Evolutionary conservation across 2,888 invertebrate species (phyloP).

Genomic region (Epinotia bilunana): DNA sequence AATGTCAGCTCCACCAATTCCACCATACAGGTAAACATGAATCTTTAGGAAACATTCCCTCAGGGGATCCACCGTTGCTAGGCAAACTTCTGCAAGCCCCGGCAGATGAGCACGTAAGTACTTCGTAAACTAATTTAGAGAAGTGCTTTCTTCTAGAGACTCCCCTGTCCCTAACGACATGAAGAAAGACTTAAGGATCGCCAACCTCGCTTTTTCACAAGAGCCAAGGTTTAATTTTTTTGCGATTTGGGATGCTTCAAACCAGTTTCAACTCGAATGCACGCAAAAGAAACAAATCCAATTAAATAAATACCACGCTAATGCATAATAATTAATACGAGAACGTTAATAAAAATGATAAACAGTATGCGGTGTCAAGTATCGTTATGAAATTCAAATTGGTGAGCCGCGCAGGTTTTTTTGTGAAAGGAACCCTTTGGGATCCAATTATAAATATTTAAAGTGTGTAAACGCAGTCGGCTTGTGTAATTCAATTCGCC

Average conservation of each 20-base stretch:
- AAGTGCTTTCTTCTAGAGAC: slow-evolving; percentile 34
- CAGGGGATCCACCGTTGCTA: not conserved
- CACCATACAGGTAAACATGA: not conserved
- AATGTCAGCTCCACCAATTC: not conserved
- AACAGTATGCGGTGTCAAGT: slow-evolving; percentile 41
- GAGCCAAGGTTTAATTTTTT: slow-evolving; percentile 8
- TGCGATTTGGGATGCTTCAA: not conserved
- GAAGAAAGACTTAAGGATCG: slow-evolving; percentile 15
- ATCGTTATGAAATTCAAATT: slow-evolving; percentile 41
- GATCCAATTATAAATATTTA: slow-evolving; percentile 78
- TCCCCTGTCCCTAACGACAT: slow-evolving; percentile 21
- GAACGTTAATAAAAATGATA: slow-evolving; percentile 42
- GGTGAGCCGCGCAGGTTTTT: slow-evolving; percentile 33
- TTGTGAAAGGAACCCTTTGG: slow-evolving; percentile 54
- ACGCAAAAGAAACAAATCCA: slow-evolving; percentile 24
- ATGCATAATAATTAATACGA: slow-evolving; percentile 40
- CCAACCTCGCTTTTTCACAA: slow-evolving; percentile 20
- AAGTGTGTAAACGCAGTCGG: slow-evolving; percentile 68
- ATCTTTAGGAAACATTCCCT: not conserved
- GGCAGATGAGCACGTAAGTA: slow-evolving; percentile 9
- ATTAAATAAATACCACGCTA: slow-evolving; percentile 32
- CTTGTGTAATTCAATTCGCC: slow-evolving; percentile 73
- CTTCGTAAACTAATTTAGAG: slow-evolving; percentile 37
- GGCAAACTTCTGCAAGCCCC: slow-evolving; percentile 20
- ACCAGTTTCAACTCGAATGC: slow-evolving; percentile 22